Evolutionary conservation across 2,113 vertebrate genomes (phyloP).

Genomic region (Struthio camelus): DNA sequence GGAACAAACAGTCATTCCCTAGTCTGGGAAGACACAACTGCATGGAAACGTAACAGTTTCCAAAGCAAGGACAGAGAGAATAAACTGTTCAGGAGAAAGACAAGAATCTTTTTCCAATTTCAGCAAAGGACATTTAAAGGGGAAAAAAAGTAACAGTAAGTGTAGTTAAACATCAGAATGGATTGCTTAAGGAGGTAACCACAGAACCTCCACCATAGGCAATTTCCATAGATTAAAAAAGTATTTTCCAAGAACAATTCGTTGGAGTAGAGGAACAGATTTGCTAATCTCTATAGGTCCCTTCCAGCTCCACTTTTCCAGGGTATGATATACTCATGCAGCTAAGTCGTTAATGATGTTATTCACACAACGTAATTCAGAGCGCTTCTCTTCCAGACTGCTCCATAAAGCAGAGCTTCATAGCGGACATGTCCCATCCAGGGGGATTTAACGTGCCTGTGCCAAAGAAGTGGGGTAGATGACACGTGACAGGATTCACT

Average conservation of each 20-base stretch:
- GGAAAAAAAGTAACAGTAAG: not conserved
- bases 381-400: not conserved
- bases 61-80: not conserved
- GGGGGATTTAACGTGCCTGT: fast-evolving
- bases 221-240: not conserved
- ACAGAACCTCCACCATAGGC: not conserved
- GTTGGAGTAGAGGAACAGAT: not conserved
- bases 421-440: not conserved
- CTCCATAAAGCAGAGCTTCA: no score
- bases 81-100: not conserved
- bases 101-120: not conserved
- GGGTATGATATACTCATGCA: not conserved
- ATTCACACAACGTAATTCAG: not conserved
- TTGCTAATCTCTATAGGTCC: not conserved
- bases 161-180: not conserved
- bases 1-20: fast-evolving
- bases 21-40: not conserved
- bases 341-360: fast-evolving
- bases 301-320: not conserved
- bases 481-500: fast-evolving
- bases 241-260: not conserved
- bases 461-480: not conserved
- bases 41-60: not conserved
- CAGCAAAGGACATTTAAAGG: not conserved
- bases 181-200: not conserved